Conservation (phyloP, 2,797 vertebrate species). For the Danio aesculapii region DNA sequence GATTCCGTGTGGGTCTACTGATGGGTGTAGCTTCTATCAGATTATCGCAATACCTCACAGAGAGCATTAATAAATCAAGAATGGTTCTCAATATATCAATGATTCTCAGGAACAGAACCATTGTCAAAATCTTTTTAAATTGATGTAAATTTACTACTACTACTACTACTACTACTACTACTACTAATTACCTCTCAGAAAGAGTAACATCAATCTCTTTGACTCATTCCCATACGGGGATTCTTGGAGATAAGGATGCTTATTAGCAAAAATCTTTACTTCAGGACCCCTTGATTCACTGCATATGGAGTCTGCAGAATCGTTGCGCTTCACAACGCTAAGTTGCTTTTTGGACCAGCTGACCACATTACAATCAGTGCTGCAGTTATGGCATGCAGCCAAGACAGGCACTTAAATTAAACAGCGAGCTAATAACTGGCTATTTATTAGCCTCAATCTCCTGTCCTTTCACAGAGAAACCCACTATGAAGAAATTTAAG, state of each 20-base stretch:
- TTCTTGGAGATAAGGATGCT: conserved; percentile 7
- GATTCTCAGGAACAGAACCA: background rate
- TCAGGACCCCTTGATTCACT: background rate
- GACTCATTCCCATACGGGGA: background rate
- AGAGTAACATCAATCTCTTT: background rate
- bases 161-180: too few relatives aligned
- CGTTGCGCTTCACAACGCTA: background rate
- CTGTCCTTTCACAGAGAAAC: conserved; percentile 29
- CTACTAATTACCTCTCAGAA: background rate
- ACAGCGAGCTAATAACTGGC: conserved; percentile 37
- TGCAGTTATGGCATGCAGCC: conserved; percentile 45
- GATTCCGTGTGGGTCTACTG: too few relatives aligned
- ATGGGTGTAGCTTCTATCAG: background rate
- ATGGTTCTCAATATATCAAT: too few relatives aligned
- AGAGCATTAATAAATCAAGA: background rate
- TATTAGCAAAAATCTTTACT: conserved; percentile 25
- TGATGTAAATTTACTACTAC: background rate
- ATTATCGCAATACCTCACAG: background rate
- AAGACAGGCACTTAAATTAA: conserved; percentile 36
- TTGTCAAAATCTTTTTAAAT: background rate
- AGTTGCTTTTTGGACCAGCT: background rate
- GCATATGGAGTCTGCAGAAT: conserved; percentile 27
- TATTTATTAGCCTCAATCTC: conserved; percentile 23
- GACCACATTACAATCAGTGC: conserved; percentile 26
- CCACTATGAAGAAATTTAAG: conserved; percentile 32